These are phyloP conservation scores for Galaxias olidus DNA, from an alignment of 2,797 vertebrate genomes.

Conservation along the genomic window DNA sequence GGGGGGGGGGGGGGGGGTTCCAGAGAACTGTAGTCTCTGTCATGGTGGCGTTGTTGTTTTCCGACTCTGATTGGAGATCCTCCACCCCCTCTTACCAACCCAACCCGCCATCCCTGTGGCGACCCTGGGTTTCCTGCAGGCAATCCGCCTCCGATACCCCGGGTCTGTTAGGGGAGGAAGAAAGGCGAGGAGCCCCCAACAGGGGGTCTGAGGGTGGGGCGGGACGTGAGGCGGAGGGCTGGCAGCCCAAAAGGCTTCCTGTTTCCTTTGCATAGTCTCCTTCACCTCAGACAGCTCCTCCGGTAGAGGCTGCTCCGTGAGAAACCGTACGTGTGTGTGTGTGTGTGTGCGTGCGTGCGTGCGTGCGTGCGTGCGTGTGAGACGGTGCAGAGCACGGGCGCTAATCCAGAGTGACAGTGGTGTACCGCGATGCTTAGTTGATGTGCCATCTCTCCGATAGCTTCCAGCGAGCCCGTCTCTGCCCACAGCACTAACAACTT, in stretches of 20 bases:
- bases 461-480: constrained; percentile 18
- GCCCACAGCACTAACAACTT: constrained; percentile 43
- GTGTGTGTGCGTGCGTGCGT: too few species aligned
- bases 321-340: neutral
- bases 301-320: constrained; percentile 3
- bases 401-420: too few species aligned
- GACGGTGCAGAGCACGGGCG: too few species aligned
- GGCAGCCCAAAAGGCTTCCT: constrained; percentile 26
- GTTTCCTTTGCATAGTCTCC: constrained; percentile 6
- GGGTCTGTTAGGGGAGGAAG: constrained; percentile 28
- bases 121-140: constrained; percentile 62
- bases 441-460: constrained; percentile 9
- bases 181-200: constrained; percentile 30
- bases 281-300: constrained; percentile 7
- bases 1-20: too few species aligned
- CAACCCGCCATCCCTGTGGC: neutral
- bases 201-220: neutral
- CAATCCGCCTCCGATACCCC: constrained; percentile 55
- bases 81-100: too few species aligned
- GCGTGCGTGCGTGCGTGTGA: too few species aligned
- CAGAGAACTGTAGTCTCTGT: constrained; percentile 12
- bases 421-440: constrained; percentile 32
- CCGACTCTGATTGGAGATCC: constrained; percentile 58
- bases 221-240: constrained; percentile 16
- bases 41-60: constrained; percentile 42